Base-by-base conservation (phyloP, 2,888 invertebrate genomes). In the Bombylius major region DNA sequence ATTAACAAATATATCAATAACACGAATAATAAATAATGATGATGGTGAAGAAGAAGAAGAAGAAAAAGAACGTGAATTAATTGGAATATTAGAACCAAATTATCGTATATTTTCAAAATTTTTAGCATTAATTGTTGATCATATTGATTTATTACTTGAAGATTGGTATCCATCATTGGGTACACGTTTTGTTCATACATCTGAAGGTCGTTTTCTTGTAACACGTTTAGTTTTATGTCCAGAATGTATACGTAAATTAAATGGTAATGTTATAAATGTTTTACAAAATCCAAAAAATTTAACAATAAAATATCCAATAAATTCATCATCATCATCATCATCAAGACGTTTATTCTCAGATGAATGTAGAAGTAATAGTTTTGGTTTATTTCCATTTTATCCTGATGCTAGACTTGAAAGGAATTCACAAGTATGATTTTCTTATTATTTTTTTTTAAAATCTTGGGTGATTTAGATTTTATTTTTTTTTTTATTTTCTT, bases 111-210 rank as follows among this genome's bases (percentile, higher is more conserved):
- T 91, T 60, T 84, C 92, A 0, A 88, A 89, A 66, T 73, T 96
- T 14, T 71, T 96, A 56, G 90, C 96, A 0, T 75, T 95, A 39
- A 83, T 92, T 5, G 92, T 97, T 0, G 97, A 97, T 71, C 95
- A 97, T 69, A 89, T 99, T 60, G 99, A 99, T 72, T 84, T 95
- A 53, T 76, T 99, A 51, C 77, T 99, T 0, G 98, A 99, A 71
- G 98, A 99, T 75, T 99, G 98, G 98, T 98, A 95, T 72, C 97
- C 96, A 0, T 92, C 93, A 0, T 76, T 96, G 55, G 97, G 97
- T 31, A 96, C 96, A 0, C 82, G 98, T 47, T 99, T 99, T 75
- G 94, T 96, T 4, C 98, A 99, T 72, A 97, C 97, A 0, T 95
- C 95, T 0, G 95, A 96, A 65, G 98, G 98, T 0, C 84, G 92